These are phyloP conservation scores for Lepisosteus oculatus DNA, from an alignment of 2,113 vertebrate species.

Conservation along the genomic window DNA sequence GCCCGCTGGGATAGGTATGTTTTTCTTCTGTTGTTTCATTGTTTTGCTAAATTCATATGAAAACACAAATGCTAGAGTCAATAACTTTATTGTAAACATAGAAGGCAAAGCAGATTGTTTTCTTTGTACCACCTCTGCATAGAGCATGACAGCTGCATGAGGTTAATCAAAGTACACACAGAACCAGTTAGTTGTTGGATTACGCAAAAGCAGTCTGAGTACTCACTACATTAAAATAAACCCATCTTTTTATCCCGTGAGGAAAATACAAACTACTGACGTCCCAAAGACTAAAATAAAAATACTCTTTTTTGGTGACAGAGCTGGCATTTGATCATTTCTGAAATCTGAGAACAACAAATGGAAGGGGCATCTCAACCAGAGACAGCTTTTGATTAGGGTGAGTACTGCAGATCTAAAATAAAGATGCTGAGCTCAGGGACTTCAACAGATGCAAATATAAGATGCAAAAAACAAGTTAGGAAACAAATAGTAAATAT, in stretches of 20 bases:
- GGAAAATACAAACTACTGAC: neutral
- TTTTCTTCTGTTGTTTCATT: too few species aligned
- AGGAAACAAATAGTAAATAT: too few species aligned
- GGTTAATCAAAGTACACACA: neutral
- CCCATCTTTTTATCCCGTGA: slow-evolving; percentile 1
- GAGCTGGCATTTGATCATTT: slow-evolving; percentile 4
- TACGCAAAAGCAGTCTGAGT: neutral
- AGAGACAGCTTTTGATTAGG: neutral
- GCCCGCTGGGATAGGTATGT: too few species aligned
- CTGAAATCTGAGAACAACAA: slow-evolving; percentile 6
- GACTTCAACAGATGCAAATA: neutral
- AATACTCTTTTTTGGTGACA: slow-evolving; percentile 4
- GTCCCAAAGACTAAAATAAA: neutral
- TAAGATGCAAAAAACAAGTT: too few species aligned
- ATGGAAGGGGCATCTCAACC: neutral
- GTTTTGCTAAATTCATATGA: too few species aligned
- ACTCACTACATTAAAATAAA: neutral
- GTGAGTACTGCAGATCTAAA: neutral
- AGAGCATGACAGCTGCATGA: neutral
- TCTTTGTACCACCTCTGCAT: neutral
- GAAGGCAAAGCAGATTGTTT: neutral
- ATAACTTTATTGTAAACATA: neutral
- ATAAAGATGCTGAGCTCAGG: slow-evolving; percentile 3
- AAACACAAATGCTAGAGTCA: neutral
- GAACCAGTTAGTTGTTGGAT: neutral